These are phyloP conservation scores for Falco naumanni DNA, from an alignment of 2,797 vertebrate genomes.

Conservation along the genomic window DNA sequence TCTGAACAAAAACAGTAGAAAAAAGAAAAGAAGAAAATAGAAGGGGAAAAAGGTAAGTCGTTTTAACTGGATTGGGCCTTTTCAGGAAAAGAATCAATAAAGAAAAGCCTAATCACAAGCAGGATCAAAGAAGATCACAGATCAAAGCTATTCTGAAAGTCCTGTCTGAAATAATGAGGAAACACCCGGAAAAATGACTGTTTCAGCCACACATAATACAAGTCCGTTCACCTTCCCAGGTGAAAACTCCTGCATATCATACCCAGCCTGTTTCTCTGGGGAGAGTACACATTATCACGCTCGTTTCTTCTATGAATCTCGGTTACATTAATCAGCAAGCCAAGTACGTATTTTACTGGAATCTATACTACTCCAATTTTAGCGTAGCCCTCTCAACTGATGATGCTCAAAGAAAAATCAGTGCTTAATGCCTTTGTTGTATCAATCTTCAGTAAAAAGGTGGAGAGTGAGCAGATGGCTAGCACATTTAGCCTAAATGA, in stretches of 20 bases:
- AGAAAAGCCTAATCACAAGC: neutral
- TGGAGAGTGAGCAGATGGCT: neutral
- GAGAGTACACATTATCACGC: neutral
- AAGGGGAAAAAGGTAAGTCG: neutral
- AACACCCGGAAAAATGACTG: neutral
- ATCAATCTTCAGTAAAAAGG: neutral
- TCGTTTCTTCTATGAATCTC: neutral
- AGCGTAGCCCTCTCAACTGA: neutral
- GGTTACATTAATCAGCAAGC: neutral
- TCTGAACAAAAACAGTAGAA: neutral
- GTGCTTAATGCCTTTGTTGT: neutral
- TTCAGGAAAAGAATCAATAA: neutral
- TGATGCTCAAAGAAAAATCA: neutral
- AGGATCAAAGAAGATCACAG: neutral
- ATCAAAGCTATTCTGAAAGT: neutral
- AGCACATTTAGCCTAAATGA: neutral
- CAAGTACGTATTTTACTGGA: neutral
- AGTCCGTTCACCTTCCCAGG: neutral
- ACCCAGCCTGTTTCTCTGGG: neutral
- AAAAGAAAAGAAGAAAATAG: neutral
- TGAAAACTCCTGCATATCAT: neutral
- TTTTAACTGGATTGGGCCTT: neutral
- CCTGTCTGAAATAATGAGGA: neutral
- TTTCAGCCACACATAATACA: neutral
- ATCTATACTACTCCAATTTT: neutral